phyloP scores from a whole-genome alignment of 2,888 invertebrate species.

The Philaethria dido region DNA sequence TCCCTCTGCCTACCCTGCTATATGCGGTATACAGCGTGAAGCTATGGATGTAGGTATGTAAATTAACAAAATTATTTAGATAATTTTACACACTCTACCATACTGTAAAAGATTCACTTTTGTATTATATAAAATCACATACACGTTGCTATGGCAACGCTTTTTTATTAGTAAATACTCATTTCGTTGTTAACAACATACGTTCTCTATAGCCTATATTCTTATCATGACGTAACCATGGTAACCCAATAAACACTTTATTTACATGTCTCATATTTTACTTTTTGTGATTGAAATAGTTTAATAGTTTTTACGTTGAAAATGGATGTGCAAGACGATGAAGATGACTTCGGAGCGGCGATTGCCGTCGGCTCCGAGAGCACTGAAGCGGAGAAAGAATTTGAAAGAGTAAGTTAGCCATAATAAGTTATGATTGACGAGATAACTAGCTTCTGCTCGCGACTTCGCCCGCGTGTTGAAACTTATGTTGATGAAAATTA shows the following conservation, averaged over 20 bases:
- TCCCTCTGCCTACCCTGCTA: too few species aligned
- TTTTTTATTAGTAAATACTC: too few species aligned
- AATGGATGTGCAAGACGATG: conserved; percentile 59
- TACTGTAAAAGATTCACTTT: too few species aligned
- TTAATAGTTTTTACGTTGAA: conserved; percentile 37
- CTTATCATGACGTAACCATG: conserved; percentile 44
- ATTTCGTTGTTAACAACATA: not conserved
- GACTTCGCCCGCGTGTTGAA: too few species aligned
- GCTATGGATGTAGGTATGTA: too few species aligned
- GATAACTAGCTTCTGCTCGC: too few species aligned
- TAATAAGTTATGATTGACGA: too few species aligned
- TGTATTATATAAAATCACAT: not conserved
- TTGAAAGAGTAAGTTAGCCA: conserved; percentile 58
- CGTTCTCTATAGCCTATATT: not conserved
- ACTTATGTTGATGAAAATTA: too few species aligned
- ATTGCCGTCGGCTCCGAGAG: conserved; percentile 68
- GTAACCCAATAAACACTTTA: conserved; percentile 43
- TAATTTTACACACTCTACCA: too few species aligned
- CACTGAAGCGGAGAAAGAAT: conserved; percentile 75
- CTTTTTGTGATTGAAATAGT: conserved; percentile 26
- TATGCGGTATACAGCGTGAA: not conserved
- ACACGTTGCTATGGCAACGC: not conserved
- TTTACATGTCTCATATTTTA: conserved; percentile 49
- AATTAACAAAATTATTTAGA: too few species aligned
- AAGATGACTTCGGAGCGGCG: conserved; percentile 63